Base-by-base conservation (phyloP, 2,888 invertebrate species). In the Axea sp. region DNA sequence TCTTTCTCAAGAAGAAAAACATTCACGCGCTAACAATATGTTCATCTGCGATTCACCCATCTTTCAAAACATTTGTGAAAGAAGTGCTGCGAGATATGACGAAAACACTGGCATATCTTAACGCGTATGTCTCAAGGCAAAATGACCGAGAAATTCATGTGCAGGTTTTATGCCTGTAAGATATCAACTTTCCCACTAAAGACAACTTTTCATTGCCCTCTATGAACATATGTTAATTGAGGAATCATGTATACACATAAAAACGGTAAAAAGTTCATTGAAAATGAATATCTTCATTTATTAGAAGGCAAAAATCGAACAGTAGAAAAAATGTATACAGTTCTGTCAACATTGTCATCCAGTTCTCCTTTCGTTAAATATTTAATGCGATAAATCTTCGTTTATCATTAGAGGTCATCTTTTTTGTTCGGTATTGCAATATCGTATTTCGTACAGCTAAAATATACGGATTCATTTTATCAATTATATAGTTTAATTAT, bases 141-240 rank as follows among this genome's bases (percentile, higher is more conserved):
- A 53, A 19, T 65, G 64, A 53, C 64, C 64, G 45, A 65, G 53
- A 65, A 65, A 65, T 33, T 51, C 26, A 28, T 41, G 33, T 51
- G 24, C 51, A 51, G 15, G 8, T 31, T 33, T 17, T 28, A 65
- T 28, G 7, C 43, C 64, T 53, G 19, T 8, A 22, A 51, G 49
- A 26, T 35, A 41, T 31, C 31, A 41, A 51, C 51, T 43, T 51
- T 43, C 22, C 26, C 30, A 28, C 39, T 64, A 51, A 51, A 51
- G 51, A 33, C 30, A 51, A 33, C 9, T 64, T 64, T 43, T 31
- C 41, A 51, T 64, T 31, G 43, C 35, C 17, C 33, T 51, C 12
- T 35, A 43, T 60, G 39, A 11, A 47, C 37, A 49, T 7, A 49
- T 24, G 39, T 37, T 59, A 15, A 26, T 22, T 30, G 24, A 7